Evolutionary conservation across 2,113 vertebrate species (phyloP).

Genomic region (Rattus rattus): DNA sequence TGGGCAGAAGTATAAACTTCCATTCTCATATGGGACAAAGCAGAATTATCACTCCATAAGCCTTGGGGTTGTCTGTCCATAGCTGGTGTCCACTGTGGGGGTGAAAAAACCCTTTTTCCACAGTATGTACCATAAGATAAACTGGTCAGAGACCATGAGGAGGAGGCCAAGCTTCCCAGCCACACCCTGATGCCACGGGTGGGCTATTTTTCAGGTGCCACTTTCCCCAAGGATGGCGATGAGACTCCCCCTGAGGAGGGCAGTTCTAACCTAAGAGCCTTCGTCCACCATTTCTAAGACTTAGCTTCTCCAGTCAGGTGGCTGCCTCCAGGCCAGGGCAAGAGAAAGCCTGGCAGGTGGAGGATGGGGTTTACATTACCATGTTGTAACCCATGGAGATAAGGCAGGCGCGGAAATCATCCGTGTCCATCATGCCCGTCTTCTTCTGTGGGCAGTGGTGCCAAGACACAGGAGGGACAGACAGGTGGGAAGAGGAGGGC

Average conservation of each 20-base stretch:
- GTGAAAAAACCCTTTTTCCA: neutral
- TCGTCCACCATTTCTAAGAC: neutral
- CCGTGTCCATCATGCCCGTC: conserved; percentile 99
- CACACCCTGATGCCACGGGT: neutral
- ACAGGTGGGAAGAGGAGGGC: conserved; percentile 61
- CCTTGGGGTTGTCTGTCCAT: neutral
- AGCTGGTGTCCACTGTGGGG: neutral
- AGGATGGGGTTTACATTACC: conserved; percentile 89
- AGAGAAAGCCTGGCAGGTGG: conserved; percentile 43
- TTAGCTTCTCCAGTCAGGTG: neutral
- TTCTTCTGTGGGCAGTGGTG: conserved; percentile 92
- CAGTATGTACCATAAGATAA: neutral
- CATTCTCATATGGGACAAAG: neutral
- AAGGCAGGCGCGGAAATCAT: conserved; percentile 99
- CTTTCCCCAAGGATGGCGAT: neutral
- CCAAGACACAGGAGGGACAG: conserved; percentile 65
- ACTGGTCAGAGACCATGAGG: rapidly evolving
- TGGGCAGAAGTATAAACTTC: neutral
- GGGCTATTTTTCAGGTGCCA: neutral
- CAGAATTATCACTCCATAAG: neutral
- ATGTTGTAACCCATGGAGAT: conserved; percentile 99
- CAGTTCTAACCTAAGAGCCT: neutral
- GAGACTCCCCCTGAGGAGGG: neutral
- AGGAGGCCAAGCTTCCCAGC: neutral
- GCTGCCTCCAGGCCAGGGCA: conserved; percentile 20